Evolutionary conservation across 2,797 vertebrate genomes (phyloP).

Genomic region (Manis pentadactyla): DNA sequence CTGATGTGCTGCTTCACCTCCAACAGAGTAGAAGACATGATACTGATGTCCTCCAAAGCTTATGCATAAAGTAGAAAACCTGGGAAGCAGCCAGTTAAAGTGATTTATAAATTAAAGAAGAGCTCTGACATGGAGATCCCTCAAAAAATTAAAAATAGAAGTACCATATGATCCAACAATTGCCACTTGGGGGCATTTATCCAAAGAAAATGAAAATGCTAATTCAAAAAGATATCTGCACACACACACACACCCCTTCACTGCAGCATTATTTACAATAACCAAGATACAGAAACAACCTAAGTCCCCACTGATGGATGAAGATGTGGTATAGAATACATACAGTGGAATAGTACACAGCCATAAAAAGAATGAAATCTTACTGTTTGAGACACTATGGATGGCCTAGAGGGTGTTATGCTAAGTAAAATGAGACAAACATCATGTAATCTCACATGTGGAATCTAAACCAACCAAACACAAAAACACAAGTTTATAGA

Average conservation of each 20-base stretch:
- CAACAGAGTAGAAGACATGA: neutral
- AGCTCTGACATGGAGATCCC: neutral
- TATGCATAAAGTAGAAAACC: neutral
- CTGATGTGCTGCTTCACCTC: fast-evolving
- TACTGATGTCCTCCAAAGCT: neutral
- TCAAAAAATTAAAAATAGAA: neutral
- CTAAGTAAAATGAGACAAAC: neutral
- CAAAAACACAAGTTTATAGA: neutral
- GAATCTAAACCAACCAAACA: neutral
- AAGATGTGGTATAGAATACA: neutral
- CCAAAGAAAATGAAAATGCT: neutral
- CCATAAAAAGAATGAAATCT: neutral
- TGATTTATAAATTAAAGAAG: neutral
- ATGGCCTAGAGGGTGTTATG: neutral
- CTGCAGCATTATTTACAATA: neutral
- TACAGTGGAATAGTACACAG: neutral
- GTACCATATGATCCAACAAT: neutral
- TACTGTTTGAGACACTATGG: neutral
- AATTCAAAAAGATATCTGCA: neutral
- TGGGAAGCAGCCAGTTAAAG: neutral
- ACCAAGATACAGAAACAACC: neutral
- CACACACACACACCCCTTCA: neutral
- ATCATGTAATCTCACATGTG: neutral
- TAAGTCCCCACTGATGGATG: neutral
- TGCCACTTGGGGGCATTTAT: neutral